These are phyloP conservation scores for Oophaga sylvatica DNA, from an alignment of 2,797 vertebrate species.

Conservation along the genomic window DNA sequence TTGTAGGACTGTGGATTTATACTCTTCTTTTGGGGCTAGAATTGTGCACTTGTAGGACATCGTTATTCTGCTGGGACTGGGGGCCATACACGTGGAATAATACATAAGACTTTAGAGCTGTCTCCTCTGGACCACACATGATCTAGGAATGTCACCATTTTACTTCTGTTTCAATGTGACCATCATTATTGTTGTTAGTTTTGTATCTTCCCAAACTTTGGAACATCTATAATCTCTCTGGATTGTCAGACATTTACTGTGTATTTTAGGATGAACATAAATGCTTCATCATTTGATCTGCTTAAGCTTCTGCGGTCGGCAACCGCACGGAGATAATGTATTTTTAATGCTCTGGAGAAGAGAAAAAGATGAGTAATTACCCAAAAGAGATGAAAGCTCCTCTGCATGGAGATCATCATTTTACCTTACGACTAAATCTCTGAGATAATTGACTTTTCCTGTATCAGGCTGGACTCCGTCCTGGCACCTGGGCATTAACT, in stretches of 20 bases:
- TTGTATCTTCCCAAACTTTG: neutral
- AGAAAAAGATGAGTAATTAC: conserved; percentile 22
- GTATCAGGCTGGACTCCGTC: neutral
- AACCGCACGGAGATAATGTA: conserved; percentile 31
- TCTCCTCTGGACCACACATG: neutral
- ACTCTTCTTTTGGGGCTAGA: neutral
- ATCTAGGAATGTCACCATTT: neutral
- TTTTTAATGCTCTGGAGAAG: conserved; percentile 21
- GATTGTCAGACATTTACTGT: conserved; percentile 1
- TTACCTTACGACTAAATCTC: neutral
- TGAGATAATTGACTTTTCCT: neutral
- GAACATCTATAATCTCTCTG: neutral
- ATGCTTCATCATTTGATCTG: conserved; percentile 3
- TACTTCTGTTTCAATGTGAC: neutral
- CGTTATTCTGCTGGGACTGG: neutral
- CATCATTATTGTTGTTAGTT: neutral
- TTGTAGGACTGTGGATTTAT: neutral
- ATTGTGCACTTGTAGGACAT: neutral
- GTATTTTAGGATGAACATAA: neutral
- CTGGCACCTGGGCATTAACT: neutral
- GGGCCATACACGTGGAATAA: neutral
- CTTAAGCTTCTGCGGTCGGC: neutral
- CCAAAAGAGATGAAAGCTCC: conserved; percentile 39
- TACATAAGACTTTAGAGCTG: neutral
- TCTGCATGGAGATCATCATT: conserved; percentile 7